Base-by-base conservation (phyloP, 2,797 vertebrate genomes). In the Poeciliopsis gracilis region DNA sequence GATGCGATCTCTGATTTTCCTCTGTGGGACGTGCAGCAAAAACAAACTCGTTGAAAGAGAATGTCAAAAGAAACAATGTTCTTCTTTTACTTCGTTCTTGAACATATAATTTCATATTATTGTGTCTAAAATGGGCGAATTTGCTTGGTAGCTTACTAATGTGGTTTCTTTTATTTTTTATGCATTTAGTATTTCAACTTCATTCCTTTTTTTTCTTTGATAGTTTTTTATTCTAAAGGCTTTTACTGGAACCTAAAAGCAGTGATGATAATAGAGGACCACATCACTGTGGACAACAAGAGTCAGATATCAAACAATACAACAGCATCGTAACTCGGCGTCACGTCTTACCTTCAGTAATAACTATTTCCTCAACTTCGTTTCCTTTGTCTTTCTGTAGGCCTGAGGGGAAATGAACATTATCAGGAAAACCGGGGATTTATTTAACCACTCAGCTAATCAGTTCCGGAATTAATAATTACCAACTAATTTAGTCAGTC, bases 1-100 rank as follows among this genome's bases (percentile, higher is more conserved):
- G 72, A 67, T 46, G 45, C 55, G 1, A 84, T 79, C 70, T 77
- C 81, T 91, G 80, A 45, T 79, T 73, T 76, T 86, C 87, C 84
- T 82, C 76, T 1, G 7, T 1, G 12, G 18, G 1, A 59, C 10
- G 83, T 85, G 25, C 18, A 73, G 38, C 84, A 18, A 63, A 55
- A 47, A 53, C n/a, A 47, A 33, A 33, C 15, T 18, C 13, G 20
- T 33, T 77, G 11, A 77, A 69, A 43, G 41, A 71, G 43, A 70
- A 63, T 18, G 20, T 41, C 30, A 12, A 63, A 33, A 47, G 41
- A 75, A 61, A 66, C 28, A 8, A 16, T 16, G 25, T 45, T 28
- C 41, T 45, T 28, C 43, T 46, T 71, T 28, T 18, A 28, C 23
- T 67, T 41, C 20, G 36, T n/a, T 69, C 23, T 43, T 69, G 38